Percentiles rank a stretch among this genome's conserved stretches.
Conservation (phyloP, 2,113 vertebrate species). For the Phylloscopus whistleri region DNA sequence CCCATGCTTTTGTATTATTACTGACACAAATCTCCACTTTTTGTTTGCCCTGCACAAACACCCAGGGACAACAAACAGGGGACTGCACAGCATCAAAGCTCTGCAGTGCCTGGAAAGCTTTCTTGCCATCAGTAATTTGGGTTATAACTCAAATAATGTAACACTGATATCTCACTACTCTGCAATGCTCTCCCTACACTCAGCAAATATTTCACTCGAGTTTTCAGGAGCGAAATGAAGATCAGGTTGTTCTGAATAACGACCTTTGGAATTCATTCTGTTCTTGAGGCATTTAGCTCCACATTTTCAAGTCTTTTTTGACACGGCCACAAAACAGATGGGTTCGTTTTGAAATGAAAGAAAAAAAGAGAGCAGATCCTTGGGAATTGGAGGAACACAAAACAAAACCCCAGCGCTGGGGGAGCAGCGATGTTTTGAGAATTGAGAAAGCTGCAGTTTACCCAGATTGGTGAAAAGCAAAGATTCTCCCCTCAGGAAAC, state of each 20-base stretch:
- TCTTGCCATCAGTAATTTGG: not conserved
- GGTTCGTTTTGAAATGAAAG: not conserved
- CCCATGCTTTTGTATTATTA: not conserved
- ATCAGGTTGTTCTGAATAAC: not conserved
- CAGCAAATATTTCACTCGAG: not conserved
- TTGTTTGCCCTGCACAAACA: not conserved
- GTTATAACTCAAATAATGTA: fast-evolving
- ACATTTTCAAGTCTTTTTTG: not conserved
- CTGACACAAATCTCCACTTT: not conserved
- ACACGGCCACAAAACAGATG: not conserved
- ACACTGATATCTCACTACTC: not conserved
- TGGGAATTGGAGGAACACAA: not conserved
- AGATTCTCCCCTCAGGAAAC: not conserved
- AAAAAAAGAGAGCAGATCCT: not conserved
- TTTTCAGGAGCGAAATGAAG: not conserved
- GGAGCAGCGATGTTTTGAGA: not conserved
- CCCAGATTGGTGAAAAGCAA: not conserved
- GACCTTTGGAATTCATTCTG: not conserved
- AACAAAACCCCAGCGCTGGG: not conserved
- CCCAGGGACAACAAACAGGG: not conserved
- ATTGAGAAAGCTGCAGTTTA: not conserved
- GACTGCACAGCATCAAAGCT: not conserved
- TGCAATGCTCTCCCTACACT: not conserved
- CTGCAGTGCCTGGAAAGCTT: not conserved
- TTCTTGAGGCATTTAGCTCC: not conserved